Evolutionary conservation across 2,113 vertebrate species (phyloP).

Genomic region (Falco punctatus): DNA sequence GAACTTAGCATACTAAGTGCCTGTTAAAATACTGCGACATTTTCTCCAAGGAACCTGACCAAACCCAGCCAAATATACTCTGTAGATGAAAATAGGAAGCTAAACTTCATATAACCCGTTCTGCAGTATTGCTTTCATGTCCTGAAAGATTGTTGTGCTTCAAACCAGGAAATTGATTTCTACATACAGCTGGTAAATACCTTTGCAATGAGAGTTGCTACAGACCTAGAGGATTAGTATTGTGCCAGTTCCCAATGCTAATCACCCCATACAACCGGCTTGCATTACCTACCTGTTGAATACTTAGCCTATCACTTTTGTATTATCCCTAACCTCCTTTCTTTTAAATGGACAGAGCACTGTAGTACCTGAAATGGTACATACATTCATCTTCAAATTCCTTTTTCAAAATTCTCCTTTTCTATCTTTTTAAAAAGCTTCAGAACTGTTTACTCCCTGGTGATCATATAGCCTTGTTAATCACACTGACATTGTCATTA

Average conservation of each 20-base stretch:
- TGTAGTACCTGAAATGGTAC: neutral
- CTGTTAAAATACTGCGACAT: neutral
- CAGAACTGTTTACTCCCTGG: neutral
- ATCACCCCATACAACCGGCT: neutral
- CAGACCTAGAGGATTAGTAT: neutral
- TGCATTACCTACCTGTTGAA: neutral
- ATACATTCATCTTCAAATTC: neutral
- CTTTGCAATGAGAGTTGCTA: neutral
- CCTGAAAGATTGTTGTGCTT: neutral
- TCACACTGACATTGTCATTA: neutral
- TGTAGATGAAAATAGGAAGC: neutral
- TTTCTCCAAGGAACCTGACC: neutral
- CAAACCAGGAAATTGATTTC: neutral
- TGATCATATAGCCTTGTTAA: neutral
- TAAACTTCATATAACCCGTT: neutral
- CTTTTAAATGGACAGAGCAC: neutral
- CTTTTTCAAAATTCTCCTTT: neutral
- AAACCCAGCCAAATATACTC: neutral
- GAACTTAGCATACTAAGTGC: neutral
- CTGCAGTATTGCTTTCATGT: neutral
- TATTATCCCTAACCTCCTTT: neutral
- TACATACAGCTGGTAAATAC: neutral
- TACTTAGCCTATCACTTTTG: neutral
- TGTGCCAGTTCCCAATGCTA: neutral
- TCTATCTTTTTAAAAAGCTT: neutral